Evolutionary conservation across 2,113 vertebrate species (phyloP).

Genomic region (Acrocephalus kingi): DNA sequence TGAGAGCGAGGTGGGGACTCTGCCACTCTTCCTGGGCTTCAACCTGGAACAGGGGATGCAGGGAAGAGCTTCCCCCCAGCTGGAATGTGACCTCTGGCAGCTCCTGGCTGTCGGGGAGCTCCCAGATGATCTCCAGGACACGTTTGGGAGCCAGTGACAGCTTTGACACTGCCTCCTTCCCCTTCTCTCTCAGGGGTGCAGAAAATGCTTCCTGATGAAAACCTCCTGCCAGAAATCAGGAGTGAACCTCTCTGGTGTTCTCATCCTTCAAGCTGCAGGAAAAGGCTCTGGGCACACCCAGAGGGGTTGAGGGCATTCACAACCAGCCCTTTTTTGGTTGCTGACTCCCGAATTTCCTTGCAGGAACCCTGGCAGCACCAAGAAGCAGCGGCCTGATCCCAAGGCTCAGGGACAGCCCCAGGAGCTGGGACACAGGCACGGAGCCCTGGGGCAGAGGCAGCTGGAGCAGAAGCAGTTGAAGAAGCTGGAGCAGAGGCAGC

Average conservation of each 20-base stretch:
- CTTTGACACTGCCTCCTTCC: background rate
- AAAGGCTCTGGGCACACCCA: too few relatives aligned
- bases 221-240: background rate
- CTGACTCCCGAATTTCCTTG: background rate
- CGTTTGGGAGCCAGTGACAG: background rate
- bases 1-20: rapidly evolving
- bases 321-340: background rate
- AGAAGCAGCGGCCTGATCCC: rapidly evolving
- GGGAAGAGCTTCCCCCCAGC: background rate
- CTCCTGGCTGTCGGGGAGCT: background rate
- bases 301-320: background rate
- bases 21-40: background rate
- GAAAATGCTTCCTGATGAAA: background rate
- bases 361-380: background rate
- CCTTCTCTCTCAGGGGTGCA: rapidly evolving
- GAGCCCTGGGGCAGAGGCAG: background rate
- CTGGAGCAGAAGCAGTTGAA: background rate
- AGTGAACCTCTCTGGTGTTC: too few relatives aligned
- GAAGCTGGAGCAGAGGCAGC: too few relatives aligned
- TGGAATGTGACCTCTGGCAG: background rate
- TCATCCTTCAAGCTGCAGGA: background rate
- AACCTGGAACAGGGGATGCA: background rate
- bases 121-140: rapidly evolving
- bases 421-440: rapidly evolving
- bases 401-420: rapidly evolving